Evolutionary conservation across 2,888 invertebrate genomes (phyloP), one percentile per base, ranked within the genome.

Genomic region (Vanessa cardui): DNA sequence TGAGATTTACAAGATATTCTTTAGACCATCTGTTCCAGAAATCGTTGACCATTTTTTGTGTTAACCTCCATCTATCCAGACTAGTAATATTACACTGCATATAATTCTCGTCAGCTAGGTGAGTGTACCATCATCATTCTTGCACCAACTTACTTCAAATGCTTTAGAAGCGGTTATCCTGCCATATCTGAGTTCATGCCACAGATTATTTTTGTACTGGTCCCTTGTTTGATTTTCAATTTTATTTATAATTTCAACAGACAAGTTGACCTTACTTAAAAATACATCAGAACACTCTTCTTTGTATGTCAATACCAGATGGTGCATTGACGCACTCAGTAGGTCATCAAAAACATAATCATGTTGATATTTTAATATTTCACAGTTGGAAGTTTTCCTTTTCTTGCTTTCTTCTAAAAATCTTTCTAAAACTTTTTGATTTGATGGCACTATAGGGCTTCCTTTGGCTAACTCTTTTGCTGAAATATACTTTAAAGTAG

Each of bases 171-270:
- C 81, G 44, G 80, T 82, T 1, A 82, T 62, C 16, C 80, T 64
- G 58, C 78, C 80, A 74, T 81, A 82, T 60, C 82, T 72, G 15
- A 80, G 64, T 70, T 82, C 78, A 65, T 73, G 65, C 81, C 81
- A 82, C 49, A 78, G 71, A 5, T 9, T 62, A 54, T 33, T 75
- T 66, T 77, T 56, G 31, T 49, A 33, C 39, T 76, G 74, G 6
- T 66, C 58, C 50, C 71, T 70, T 8, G 72, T 69, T 62, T 66
- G 58, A 69, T 58, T 21, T 64, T 72, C 60, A 33, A 72, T 47
- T 44, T 71, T 66, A 31, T 50, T 56, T 26, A 56, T 21, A 56
- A 58, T 15, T 45, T 8, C 45, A 45, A 12, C 45, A 45, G 45
- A 12, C 45, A 45, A 45, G 8, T 45, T 45, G 8, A 45, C 45